Conservation (phyloP, 2,113 vertebrate species). For the Pycnonotus jocosus region DNA sequence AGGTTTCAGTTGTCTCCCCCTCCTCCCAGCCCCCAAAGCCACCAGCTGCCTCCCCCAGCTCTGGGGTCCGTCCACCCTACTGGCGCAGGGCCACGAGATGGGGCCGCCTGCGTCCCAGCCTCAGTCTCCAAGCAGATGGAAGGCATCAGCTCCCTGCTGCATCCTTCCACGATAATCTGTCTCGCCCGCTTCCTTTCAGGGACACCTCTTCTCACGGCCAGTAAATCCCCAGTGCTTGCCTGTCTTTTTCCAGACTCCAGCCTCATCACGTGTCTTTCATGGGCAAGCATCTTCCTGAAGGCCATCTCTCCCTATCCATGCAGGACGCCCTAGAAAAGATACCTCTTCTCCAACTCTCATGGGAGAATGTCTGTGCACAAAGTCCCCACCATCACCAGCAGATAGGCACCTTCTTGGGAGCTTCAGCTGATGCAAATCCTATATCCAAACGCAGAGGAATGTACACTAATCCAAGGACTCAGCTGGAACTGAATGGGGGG, state of each 20-base stretch:
- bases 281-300: not conserved
- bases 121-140: conserved; percentile 37
- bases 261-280: not conserved
- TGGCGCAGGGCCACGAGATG: not conserved
- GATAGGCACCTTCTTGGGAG: not conserved
- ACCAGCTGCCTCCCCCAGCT: not conserved
- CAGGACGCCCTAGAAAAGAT: not conserved
- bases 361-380: not conserved
- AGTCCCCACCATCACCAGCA: not conserved
- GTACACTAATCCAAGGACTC: not conserved
- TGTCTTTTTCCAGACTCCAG: not conserved
- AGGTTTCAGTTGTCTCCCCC: not conserved
- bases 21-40: not conserved
- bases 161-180: conserved; percentile 7
- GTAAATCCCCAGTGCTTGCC: not conserved
- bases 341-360: not conserved
- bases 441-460: rapidly evolving
- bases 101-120: not conserved
- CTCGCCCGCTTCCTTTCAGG: not conserved
- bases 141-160: conserved; percentile 9
- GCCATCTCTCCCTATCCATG: not conserved
- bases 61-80: not conserved
- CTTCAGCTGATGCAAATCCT: not conserved
- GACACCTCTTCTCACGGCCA: not conserved
- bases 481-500: not conserved